phyloP scores from a whole-genome alignment of 2,113 vertebrate genomes.

The Sarotherodon lohbergeri region DNA sequence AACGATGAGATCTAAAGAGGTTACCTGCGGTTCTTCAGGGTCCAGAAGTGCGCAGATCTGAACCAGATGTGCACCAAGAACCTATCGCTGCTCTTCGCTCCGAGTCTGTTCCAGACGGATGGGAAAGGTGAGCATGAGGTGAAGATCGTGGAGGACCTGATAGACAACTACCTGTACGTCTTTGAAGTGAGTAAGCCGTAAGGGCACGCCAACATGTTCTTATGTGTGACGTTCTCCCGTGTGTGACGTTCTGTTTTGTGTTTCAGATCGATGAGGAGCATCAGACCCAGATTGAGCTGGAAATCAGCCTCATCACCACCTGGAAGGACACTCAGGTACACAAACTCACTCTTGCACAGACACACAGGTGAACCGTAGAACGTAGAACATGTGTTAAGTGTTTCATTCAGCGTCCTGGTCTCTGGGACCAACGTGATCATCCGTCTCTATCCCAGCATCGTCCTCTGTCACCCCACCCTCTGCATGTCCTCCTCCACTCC shows the following conservation, averaged over 20 bases:
- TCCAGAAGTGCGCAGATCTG: slow-evolving; percentile 91
- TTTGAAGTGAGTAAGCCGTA: slow-evolving; percentile 81
- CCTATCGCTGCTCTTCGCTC: slow-evolving; percentile 90
- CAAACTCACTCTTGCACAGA: background rate
- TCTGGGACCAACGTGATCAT: background rate
- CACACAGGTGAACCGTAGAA: background rate
- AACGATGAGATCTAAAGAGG: background rate
- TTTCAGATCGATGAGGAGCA: slow-evolving; percentile 92
- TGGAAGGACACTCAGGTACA: slow-evolving; percentile 95
- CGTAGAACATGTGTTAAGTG: background rate
- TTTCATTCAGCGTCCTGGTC: background rate
- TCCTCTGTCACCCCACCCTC: background rate
- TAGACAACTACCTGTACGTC: slow-evolving; percentile 87
- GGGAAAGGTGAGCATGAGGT: slow-evolving; percentile 94
- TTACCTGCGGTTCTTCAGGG: slow-evolving; percentile 63
- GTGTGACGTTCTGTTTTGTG: background rate
- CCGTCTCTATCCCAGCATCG: background rate
- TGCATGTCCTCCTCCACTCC: background rate
- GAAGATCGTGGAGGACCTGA: slow-evolving; percentile 92
- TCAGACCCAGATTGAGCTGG: slow-evolving; percentile 93
- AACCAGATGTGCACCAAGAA: slow-evolving; percentile 99
- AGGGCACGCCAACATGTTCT: accelerated
- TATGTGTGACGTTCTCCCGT: accelerated
- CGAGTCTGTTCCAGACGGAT: slow-evolving; percentile 96
- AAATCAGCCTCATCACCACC: slow-evolving; percentile 93